Evolutionary conservation across 1,140 invertebrate species (phyloP).

Genomic region (Formica selysi): DNA sequence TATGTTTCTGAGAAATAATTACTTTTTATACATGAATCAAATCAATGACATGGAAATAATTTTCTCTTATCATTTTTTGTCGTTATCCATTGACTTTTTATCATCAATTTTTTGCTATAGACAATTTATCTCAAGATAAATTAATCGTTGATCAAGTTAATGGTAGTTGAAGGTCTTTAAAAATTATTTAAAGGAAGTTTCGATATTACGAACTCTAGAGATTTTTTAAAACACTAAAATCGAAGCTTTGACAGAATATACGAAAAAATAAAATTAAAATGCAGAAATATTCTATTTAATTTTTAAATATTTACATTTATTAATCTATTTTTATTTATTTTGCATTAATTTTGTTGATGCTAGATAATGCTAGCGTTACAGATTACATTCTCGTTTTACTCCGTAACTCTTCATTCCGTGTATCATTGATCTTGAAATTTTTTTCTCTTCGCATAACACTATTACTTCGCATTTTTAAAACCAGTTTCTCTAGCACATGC

Average conservation of each 20-base stretch:
- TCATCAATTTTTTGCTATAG: no score
- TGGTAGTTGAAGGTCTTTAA: neutral
- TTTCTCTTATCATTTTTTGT: neutral
- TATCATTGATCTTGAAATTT: slow-evolving; percentile 20
- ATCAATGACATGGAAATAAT: neutral
- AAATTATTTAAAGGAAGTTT: neutral
- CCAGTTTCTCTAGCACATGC: neutral
- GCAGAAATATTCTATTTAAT: neutral
- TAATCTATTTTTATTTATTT: neutral
- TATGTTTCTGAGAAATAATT: neutral
- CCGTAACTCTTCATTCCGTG: neutral
- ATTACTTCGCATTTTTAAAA: slow-evolving; percentile 21
- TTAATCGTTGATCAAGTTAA: no score
- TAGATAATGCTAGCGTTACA: neutral
- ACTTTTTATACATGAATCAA: neutral
- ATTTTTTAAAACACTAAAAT: neutral
- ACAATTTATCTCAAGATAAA: no score
- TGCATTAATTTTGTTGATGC: neutral
- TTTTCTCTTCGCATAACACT: slow-evolving; percentile 18
- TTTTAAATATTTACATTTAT: neutral
- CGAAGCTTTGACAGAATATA: neutral
- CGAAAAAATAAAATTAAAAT: neutral
- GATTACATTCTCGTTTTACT: neutral
- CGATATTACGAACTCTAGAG: neutral
- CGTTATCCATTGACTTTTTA: neutral